Conservation (phyloP, 2,113 vertebrate genomes). For the Microtus richardsoni region DNA sequence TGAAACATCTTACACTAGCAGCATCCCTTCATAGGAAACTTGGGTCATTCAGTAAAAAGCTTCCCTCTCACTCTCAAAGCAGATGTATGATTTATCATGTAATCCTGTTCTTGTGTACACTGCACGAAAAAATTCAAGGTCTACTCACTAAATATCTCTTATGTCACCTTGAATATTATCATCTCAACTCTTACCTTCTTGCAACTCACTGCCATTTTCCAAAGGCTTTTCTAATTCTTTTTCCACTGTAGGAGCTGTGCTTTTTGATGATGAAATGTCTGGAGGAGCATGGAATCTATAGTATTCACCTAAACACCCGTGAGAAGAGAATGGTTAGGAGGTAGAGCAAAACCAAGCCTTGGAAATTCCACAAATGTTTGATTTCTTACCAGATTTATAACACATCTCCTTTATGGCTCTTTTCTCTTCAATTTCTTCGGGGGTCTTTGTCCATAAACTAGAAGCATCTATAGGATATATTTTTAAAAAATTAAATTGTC, state of each 20-base stretch:
- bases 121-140: constrained; percentile 53
- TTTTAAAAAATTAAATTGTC: constrained; percentile 61
- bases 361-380: constrained; percentile 48
- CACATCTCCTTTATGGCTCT: constrained; percentile 86
- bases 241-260: constrained; percentile 18
- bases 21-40: neutral
- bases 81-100: constrained; percentile 46
- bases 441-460: constrained; percentile 80
- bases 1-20: constrained; percentile 37
- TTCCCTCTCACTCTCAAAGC: neutral
- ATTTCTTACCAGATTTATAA: constrained; percentile 85
- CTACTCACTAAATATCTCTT: neutral
- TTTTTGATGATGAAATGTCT: constrained; percentile 61
- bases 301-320: constrained; percentile 84
- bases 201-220: constrained; percentile 78
- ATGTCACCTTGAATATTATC: neutral
- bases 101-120: neutral
- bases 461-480: constrained; percentile 82
- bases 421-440: constrained; percentile 86
- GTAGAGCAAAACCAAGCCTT: neutral
- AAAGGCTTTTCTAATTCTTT: constrained; percentile 76
- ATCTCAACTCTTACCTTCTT: constrained; percentile 83
- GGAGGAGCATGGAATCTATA: constrained; percentile 81
- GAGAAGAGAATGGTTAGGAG: constrained; percentile 60
- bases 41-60: neutral